Conservation (phyloP, 1,140 invertebrate genomes). For the Neotoxoptera formosana region DNA sequence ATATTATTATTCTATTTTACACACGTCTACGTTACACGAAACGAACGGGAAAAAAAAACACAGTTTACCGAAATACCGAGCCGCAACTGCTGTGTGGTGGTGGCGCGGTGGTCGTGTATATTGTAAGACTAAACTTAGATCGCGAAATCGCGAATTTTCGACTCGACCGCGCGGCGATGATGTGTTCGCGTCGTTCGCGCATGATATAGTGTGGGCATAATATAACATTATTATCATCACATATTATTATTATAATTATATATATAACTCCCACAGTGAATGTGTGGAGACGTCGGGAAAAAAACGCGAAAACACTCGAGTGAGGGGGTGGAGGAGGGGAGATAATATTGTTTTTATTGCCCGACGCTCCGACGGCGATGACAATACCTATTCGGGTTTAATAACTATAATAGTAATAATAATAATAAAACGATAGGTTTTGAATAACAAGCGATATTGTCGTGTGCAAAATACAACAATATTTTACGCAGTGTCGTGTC, state of each 20-base stretch:
- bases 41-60: neutral
- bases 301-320: neutral
- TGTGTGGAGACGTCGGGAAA: neutral
- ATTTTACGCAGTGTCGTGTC: neutral
- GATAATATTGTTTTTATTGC: neutral
- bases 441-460: neutral
- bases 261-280: constrained; percentile 2
- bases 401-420: neutral
- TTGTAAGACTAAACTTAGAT: constrained; percentile 51
- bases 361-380: neutral
- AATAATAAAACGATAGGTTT: neutral
- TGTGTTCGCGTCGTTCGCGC: neutral
- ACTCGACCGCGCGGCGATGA: too few relatives aligned
- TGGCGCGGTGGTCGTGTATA: neutral
- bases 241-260: neutral
- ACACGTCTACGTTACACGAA: neutral
- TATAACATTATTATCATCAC: neutral
- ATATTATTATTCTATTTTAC: neutral
- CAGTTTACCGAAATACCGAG: neutral
- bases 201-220: neutral
- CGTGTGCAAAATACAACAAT: neutral
- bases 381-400: neutral
- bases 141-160: constrained; percentile 51
- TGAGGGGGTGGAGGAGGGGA: too few relatives aligned
- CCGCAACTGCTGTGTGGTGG: neutral